Evolutionary conservation across 2,797 vertebrate genomes (phyloP).

Genomic region (Sciurus vulgaris): DNA sequence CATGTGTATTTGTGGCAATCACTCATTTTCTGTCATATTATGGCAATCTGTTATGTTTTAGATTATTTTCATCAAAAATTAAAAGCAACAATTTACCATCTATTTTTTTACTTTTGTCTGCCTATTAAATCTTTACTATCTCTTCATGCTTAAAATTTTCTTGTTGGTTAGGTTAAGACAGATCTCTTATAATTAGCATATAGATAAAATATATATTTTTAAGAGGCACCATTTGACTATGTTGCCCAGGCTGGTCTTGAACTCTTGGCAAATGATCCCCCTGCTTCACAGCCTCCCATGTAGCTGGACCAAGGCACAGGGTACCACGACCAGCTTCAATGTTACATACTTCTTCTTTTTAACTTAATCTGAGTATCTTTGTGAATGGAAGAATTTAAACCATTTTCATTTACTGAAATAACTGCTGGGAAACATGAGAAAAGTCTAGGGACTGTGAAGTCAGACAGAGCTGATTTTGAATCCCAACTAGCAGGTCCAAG

Average conservation of each 20-base stretch:
- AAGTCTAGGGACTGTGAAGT: background rate
- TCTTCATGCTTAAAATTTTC: background rate
- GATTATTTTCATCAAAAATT: background rate
- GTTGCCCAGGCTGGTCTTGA: no score
- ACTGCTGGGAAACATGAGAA: background rate
- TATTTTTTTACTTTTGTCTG: background rate
- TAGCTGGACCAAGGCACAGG: no score
- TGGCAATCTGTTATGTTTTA: slow-evolving; percentile 3
- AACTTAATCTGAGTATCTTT: background rate
- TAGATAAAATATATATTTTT: background rate
- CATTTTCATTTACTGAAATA: slow-evolving; percentile 9
- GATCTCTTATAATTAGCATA: background rate
- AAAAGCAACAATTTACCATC: background rate
- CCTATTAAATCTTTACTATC: background rate
- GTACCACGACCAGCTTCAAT: no score
- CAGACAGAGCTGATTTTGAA: background rate
- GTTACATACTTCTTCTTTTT: background rate
- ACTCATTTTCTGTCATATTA: background rate
- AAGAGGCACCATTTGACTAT: no score
- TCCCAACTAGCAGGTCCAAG: background rate
- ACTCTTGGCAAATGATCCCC: no score
- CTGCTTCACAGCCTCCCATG: no score
- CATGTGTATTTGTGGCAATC: background rate
- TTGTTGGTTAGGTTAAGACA: background rate
- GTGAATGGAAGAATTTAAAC: background rate